Base-by-base conservation (phyloP, 1,140 invertebrate genomes). In the Sinella curviseta region DNA sequence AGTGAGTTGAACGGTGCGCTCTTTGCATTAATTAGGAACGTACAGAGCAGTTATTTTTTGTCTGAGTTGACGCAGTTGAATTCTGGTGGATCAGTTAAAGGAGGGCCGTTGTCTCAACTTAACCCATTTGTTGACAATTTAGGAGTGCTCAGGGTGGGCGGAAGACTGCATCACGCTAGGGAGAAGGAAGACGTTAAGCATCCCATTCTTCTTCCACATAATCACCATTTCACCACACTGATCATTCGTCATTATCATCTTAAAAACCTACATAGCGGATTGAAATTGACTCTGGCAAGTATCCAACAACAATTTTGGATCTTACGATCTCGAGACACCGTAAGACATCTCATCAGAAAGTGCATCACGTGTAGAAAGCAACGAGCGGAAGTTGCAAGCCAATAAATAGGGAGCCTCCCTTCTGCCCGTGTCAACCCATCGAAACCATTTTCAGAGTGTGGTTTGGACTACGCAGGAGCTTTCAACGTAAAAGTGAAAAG, bases 131-230 rank as follows among this genome's bases (percentile, higher is more conserved):
- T 65, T 4, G 57, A 65, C 24, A 8, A 48, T 20, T 8, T 20
- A 48, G 39, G 39, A 48, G 39, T 48, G 39, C 39, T 48, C 39
- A 48, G 39, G 39, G 39, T 48, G 39, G 39, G 39, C 39, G 39
- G 39, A 12, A 48, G 39, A 48, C 39, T 48, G 8, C 39, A 48
- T 48, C 39, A 48, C 20, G 39, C 39, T 48, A 48, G 20, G 8
- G 20, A 12, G 20, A 20, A 8, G 8, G 39, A 48, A 8, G 39
- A 48, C 8, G 20, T 20, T 12, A 84, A 84, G 78, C 82, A 85
- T 82, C 85, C 84, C 26, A 84, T 86, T n/a, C 39, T 86, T 17
- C 48, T 87, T 26, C 84, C 84, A 3, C 80, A 82, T 39, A 34
- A 78, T 54, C 77, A 82, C 39, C 35, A 12, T 3, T 54, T 75